Base-by-base conservation (phyloP, 2,888 invertebrate species). In the Neria commutata region DNA sequence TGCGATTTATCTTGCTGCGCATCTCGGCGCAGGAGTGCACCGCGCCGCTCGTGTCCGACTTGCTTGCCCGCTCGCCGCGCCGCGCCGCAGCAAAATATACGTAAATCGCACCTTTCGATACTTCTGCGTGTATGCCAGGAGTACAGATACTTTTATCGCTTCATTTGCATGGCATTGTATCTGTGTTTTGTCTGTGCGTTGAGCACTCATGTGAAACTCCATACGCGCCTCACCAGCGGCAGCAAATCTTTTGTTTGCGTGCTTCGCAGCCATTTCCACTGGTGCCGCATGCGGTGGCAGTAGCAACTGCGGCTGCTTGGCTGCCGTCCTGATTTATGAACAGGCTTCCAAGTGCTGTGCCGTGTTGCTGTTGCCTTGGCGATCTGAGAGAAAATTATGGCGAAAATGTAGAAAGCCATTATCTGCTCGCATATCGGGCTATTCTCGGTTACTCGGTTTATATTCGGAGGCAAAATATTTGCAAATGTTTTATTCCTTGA, bases 171-270 rank as follows among this genome's bases (percentile, higher is more conserved):
- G 64, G 60, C 61, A 54, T 58, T 62, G 34, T 33, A 25, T 48
- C 17, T 19, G 21, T 46, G 46, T 24, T 4, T n/a, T 37, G 37
- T 6, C 14, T n/a, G n/a, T n/a, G n/a, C n/a, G n/a, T n/a, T n/a
- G n/a, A n/a, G n/a, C n/a, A n/a, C n/a, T n/a, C n/a, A n/a, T n/a
- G n/a, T n/a, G n/a, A n/a, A n/a, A n/a, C n/a, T n/a, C n/a, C n/a
- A n/a, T n/a, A n/a, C n/a, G n/a, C n/a, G n/a, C n/a, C n/a, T n/a
- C n/a, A n/a, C n/a, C n/a, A 3, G 42, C 19, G 5, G 62, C 62
- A 55, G 59, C 47, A 66, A 64, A 64, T 65, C 65, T 66, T 70
- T 64, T 66, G 67, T 68, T 71, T 63, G 71, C 68, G 65, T 73
- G 68, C 58, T 66, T 40, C 40, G 58, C 50, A 40, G 59, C 57